Evolutionary conservation across 1,140 invertebrate genomes (phyloP), one percentile per base, ranked within the genome.

Genomic region (Muscidifurax raptorellus): DNA sequence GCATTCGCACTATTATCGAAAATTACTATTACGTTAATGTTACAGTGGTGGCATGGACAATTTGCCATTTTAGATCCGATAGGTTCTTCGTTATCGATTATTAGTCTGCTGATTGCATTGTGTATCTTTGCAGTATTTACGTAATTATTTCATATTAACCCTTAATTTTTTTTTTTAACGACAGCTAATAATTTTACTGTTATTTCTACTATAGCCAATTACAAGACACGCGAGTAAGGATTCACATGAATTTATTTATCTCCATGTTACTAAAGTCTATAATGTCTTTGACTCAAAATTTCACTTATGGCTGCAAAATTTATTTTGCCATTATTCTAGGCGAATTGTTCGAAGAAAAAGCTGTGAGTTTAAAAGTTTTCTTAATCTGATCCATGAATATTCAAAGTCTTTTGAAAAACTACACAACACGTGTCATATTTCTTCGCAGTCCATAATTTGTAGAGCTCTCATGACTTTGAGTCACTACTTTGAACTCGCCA

Each of bases 231-330:
- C 52, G 77, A 66, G 77, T 79, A 4, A 79, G 67, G 36, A 15
- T 79, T 30, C 77, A 79, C 36, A 67, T 67, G 6, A 79, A 79
- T 67, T 28, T 79, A 25, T 79, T 66, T 67, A 67, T 59, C 18
- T 59, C 77, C 7, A 66, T 79, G 30, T 13, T 36, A 3, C 18
- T 67, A 12, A 30, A 67, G 22, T 18, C 52, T 40, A 2, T 67
- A 18, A 32, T 32, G 76, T 52, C 76, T 28, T n/a, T 78, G 4
- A n/a, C 22, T 15, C 76, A 78, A 78, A 59, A 64, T 44, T 59
- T 52, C 10, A 4, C 30, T n/a, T 78, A 78, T n/a, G 52, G 44
- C 1, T 52, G 47, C 27, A 32, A 30, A 78, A 64, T 78, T 13
- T 78, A 59, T 78, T 78, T 30, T 30, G 28, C 72, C 32, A 32